phyloP scores from a whole-genome alignment of 2,888 invertebrate genomes.

The Himalopsyche japonica region DNA sequence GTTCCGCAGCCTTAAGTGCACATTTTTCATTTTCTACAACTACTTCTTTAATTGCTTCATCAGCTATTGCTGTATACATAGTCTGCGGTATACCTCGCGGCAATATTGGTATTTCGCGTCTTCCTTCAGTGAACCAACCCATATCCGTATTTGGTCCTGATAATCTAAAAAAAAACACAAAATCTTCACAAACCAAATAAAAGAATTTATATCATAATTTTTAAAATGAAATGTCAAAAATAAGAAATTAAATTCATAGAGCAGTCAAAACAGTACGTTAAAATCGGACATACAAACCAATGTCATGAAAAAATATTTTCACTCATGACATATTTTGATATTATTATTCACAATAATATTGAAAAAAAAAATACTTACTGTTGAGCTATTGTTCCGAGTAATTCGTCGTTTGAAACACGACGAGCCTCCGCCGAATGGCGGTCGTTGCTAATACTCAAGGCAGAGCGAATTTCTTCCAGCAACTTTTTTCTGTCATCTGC shows the following conservation, averaged over 20 bases:
- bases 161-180: constrained; percentile 52
- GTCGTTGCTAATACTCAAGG: constrained; percentile 85
- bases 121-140: constrained; percentile 88
- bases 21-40: constrained; percentile 63
- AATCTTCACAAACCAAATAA: background rate
- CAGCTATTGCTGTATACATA: constrained; percentile 80
- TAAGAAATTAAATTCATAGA: background rate
- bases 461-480: constrained; percentile 78
- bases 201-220: background rate
- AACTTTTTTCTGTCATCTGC: constrained; percentile 82
- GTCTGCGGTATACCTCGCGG: constrained; percentile 85
- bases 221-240: constrained; percentile 26
- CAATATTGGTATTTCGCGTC: constrained; percentile 79
- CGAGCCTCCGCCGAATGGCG: constrained; percentile 91
- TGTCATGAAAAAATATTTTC: background rate
- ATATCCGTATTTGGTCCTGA: constrained; percentile 69
- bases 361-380: constrained; percentile 65
- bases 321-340: background rate
- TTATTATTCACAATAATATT: background rate
- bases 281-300: background rate
- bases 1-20: constrained; percentile 50
- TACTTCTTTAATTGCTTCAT: constrained; percentile 71
- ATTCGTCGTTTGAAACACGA: constrained; percentile 90
- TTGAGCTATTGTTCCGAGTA: constrained; percentile 84
- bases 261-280: background rate